Evolutionary conservation across 2,888 invertebrate species (phyloP), one percentile per base, ranked within the genome.

Genomic region (Ctenicera cuprea): DNA sequence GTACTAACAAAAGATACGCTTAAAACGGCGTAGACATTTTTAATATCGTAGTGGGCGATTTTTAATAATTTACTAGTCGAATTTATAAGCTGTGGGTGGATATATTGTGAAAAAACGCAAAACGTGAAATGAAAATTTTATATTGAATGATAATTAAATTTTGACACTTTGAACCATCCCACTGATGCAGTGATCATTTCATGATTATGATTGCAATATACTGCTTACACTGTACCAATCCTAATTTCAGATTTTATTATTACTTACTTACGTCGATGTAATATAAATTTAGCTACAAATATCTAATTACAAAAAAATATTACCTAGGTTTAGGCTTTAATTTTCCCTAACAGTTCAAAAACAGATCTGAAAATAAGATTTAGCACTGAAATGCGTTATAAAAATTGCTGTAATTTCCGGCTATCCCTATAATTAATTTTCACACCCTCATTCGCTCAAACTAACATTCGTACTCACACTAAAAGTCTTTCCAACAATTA

Each of bases 401-500:
- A 33, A 33, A 33, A 33, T 33, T 33, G 33, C 33, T 33, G 33
- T 33, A 33, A 33, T 33, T 33, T 16, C 48, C 18, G 16, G 48
- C 18, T 16, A 8, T 41, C 16, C 9, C 16, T 48, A 16, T 16
- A 16, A 14, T 20, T 48, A 43, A 11, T 11, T 3, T 11, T 48
- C 16, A 18, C 16, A 59, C 59, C 30, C 26, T 4, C 66, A 66
- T 41, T 14, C 67, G 7, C 67, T 12, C 43, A 30, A 30, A 26
- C 26, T 33, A 9, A 33, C 67, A 67, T 43, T 57, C 43, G 57
- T 33, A 43, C 43, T 43, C 38, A 57, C 37, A 66, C 66, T 37
- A 66, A 22, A 62, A 67, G 67, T 67, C 67, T 67, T 65, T 67
- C 57, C 57, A 67, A 41, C 26, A 43, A 45, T 37, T 67, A 67